Evolutionary conservation across 2,888 invertebrate genomes (phyloP).

Genomic region (Synanthedon formicaeformis): DNA sequence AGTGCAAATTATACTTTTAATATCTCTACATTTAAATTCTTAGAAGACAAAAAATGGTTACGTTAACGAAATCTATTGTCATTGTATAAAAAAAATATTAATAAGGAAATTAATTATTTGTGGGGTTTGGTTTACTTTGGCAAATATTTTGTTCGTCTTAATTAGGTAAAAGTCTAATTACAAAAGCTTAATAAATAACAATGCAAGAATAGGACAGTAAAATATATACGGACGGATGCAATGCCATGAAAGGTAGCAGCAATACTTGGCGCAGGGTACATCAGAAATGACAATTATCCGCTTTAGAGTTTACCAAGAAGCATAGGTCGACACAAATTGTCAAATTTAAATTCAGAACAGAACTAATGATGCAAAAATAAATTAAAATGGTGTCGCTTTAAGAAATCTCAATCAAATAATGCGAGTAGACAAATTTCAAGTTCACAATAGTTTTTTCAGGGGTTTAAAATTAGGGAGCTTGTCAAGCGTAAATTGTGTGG

Average conservation of each 20-base stretch:
- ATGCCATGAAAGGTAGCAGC: conserved; percentile 42
- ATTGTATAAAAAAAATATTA: too few relatives aligned
- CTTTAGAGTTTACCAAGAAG: conserved; percentile 71
- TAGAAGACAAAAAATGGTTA: too few relatives aligned
- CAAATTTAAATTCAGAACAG: conserved; percentile 1
- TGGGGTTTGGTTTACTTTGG: too few relatives aligned
- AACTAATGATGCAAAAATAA: conserved; percentile 45
- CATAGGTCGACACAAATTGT: conserved; percentile 44
- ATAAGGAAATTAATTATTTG: too few relatives aligned
- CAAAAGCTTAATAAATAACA: conserved; percentile 41
- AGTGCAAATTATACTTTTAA: too few relatives aligned
- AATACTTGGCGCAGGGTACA: conserved; percentile 53
- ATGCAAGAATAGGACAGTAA: conserved; percentile 38
- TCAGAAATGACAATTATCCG: conserved; percentile 62
- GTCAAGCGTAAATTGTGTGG: conserved; percentile 7
- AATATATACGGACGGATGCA: conserved; percentile 44
- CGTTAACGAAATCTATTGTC: too few relatives aligned
- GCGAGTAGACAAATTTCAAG: neutral
- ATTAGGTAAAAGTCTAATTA: conserved; percentile 35
- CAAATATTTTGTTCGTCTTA: too few relatives aligned
- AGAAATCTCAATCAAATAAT: conserved; percentile 2
- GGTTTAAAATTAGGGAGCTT: neutral
- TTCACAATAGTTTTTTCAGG: neutral
- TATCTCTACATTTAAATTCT: too few relatives aligned
- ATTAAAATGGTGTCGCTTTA: conserved; percentile 14